phyloP scores from a whole-genome alignment of 2,797 vertebrate genomes.

The Onychomys torridus region DNA sequence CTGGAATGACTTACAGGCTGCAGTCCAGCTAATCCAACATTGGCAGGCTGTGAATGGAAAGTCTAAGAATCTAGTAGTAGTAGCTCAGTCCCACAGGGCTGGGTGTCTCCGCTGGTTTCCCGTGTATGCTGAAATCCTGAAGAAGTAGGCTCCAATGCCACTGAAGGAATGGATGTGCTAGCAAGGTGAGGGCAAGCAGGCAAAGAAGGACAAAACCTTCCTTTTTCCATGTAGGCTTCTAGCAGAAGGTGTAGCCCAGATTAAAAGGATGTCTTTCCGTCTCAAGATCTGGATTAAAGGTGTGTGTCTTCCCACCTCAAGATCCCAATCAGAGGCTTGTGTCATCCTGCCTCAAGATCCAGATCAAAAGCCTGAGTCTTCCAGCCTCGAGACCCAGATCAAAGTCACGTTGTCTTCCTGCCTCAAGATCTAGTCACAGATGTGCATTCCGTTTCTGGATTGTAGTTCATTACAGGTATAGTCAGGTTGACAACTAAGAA shows the following conservation, averaged over 20 bases:
- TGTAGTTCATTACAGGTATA: neutral
- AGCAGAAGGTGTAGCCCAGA: neutral
- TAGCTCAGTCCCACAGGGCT: neutral
- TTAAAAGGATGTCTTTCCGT: neutral
- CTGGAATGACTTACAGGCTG: neutral
- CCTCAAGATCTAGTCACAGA: neutral
- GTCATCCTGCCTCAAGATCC: too few species aligned
- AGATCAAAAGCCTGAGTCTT: neutral
- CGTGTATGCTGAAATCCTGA: neutral
- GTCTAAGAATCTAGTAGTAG: neutral
- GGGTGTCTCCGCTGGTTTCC: neutral
- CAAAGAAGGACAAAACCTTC: neutral
- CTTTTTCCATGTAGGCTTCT: neutral
- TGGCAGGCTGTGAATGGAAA: neutral
- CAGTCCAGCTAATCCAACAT: neutral
- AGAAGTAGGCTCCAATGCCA: neutral
- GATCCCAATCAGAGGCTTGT: too few species aligned
- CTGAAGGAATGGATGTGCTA: neutral
- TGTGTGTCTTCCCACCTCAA: too few species aligned
- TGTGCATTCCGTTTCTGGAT: neutral
- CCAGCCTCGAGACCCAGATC: neutral
- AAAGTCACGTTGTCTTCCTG: neutral
- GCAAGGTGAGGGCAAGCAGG: neutral
- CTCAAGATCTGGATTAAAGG: neutral
- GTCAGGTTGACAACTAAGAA: neutral